Evolutionary conservation across 2,888 invertebrate species (phyloP), one percentile per base, ranked within the genome.

Genomic region (Lasioglossum villosulum): DNA sequence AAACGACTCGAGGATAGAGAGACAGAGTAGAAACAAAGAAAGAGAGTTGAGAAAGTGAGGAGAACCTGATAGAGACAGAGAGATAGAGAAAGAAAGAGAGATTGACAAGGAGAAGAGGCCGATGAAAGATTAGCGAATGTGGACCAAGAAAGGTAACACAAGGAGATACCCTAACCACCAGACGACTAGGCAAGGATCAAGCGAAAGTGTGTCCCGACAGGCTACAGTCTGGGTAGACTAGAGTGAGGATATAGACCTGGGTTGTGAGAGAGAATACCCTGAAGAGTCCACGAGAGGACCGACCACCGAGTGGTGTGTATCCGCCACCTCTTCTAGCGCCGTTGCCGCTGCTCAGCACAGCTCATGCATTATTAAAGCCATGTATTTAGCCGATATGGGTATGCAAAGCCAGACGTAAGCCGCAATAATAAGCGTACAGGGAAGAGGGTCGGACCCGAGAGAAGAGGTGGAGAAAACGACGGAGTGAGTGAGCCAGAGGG

Each of bases 331-430:
- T 88, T 96, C 96, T 90, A 96, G 77, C 96, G 95, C 83, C 76
- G 84, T 78, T 80, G 88, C 86, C 77, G 90, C 96, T 95, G 96
- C 68, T 96, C 52, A 95, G 96, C 77, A 96, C 96, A 90, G 89
- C 93, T 71, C 94, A 94, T 94, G 94, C 94, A 94, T 94, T 94
- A 94, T 94, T 94, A 92, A 93, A 94, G 92, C 92, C 89, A 90
- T 92, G 92, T 93, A 94, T 93, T 93, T 93, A 93, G 91, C 92
- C 90, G 92, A 93, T 93, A 91, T 91, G 92, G 91, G 92, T 93
- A 93, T 92, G 94, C 93, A 94, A 94, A 94, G 93, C 92, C 91
- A 93, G 92, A 93, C 92, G 90, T 93, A 93, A 93, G 93, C 94
- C 92, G 92, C 92, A 93, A 93, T 93, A 92, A 94, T 93, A 93